A percentile compares a stretch with the other conserved stretches of the same genome.
These are phyloP conservation scores for Bicyclus anynana DNA, from an alignment of 1,140 invertebrate species.

Conservation along the genomic window DNA sequence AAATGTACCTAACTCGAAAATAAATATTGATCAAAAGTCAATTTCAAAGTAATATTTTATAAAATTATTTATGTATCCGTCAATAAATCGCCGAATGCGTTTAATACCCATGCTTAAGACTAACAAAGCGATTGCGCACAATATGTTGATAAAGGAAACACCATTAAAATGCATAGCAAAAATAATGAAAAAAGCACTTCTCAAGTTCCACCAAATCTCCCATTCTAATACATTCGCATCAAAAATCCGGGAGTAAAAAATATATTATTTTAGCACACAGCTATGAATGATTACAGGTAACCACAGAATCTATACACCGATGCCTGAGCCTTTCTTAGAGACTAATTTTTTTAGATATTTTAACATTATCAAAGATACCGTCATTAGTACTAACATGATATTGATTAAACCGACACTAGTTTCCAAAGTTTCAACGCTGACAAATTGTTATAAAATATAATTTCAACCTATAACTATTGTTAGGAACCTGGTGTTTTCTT, in stretches of 20 bases:
- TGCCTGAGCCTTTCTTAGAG: constrained; percentile 22
- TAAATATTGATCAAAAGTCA: no score
- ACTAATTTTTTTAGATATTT: constrained; percentile 3
- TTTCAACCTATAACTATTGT: no score
- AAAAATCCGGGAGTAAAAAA: constrained; percentile 63
- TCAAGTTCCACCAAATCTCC: constrained; percentile 23
- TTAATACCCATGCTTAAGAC: constrained; percentile 14
- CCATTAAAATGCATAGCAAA: constrained; percentile 61
- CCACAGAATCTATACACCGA: constrained; percentile 27
- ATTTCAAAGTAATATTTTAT: no score
- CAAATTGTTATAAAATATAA: neutral
- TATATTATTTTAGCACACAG: constrained; percentile 45
- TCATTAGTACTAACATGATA: constrained; percentile 4
- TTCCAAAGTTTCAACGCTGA: constrained; percentile 5
- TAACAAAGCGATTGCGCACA: constrained; percentile 29
- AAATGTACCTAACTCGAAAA: no score
- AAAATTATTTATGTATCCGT: no score
- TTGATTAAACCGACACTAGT: constrained; percentile 24
- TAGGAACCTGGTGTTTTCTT: no score
- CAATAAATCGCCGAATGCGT: neutral
- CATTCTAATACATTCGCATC: constrained; percentile 31
- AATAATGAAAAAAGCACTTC: constrained; percentile 55
- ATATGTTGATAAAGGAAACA: constrained; percentile 29
- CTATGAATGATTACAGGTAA: constrained; percentile 18
- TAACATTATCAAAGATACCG: neutral